phyloP scores from a whole-genome alignment of 2,888 invertebrate species.

The Thymelicus acteon region DNA sequence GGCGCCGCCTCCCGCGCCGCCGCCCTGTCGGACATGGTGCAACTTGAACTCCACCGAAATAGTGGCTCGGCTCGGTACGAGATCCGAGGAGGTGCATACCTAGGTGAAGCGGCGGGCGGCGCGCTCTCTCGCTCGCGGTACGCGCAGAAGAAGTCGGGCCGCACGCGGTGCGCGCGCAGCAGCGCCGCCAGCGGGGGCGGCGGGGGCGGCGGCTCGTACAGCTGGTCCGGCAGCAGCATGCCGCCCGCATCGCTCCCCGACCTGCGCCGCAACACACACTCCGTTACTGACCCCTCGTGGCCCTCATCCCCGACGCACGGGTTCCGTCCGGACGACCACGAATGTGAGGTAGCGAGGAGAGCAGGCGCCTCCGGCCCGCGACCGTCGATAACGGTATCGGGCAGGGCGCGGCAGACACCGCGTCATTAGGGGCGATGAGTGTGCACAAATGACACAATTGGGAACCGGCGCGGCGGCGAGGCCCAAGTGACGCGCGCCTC shows the following conservation, averaged over 20 bases:
- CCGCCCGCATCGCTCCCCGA: slow-evolving; percentile 51
- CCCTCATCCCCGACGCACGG: no score
- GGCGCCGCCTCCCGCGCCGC: slow-evolving; percentile 25
- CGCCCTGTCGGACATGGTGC: slow-evolving; percentile 8
- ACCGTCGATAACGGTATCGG: slow-evolving; percentile 27
- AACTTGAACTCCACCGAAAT: no score
- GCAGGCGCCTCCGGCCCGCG: background rate
- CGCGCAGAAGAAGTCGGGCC: slow-evolving; percentile 91
- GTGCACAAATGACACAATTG: slow-evolving; percentile 41
- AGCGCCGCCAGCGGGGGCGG: slow-evolving; percentile 73
- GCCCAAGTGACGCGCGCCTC: slow-evolving; percentile 8
- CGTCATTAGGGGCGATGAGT: slow-evolving; percentile 59
- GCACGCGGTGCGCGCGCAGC: slow-evolving; percentile 85
- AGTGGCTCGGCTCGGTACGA: no score
- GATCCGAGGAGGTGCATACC: background rate
- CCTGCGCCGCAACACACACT: no score
- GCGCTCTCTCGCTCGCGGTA: slow-evolving; percentile 68
- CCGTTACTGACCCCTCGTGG: no score
- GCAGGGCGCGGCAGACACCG: slow-evolving; percentile 14
- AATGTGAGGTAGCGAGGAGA: no score
- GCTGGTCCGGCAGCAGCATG: slow-evolving; percentile 94
- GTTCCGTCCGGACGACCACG: no score
- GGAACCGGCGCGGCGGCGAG: slow-evolving; percentile 19
- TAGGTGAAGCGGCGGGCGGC: background rate
- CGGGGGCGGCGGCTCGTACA: slow-evolving; percentile 87